phyloP scores from a whole-genome alignment of 92 coral and sea anemone genomes.

The Scolanthus callimorphus region DNA sequence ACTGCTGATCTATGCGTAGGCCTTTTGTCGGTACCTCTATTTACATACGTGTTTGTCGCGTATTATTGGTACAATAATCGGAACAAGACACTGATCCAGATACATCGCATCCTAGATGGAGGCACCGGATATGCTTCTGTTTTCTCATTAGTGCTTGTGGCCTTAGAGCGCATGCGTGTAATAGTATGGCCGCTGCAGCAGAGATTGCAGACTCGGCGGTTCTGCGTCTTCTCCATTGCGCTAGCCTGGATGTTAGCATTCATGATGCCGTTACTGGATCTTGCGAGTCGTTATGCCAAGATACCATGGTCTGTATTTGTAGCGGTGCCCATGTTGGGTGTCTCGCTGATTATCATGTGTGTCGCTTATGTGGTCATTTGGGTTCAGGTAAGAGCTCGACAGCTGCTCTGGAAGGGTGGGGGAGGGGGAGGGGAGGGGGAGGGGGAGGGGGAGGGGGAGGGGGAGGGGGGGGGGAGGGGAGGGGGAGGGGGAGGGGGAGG shows the following conservation, averaged over 20 bases:
- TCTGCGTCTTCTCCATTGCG: slow-evolving; percentile 13
- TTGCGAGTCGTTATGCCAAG: not conserved
- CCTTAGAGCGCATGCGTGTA: slow-evolving; percentile 50
- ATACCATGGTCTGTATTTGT: slow-evolving; percentile 15
- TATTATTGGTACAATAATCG: not conserved
- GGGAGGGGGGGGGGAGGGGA: not conserved
- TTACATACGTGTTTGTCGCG: slow-evolving; percentile 7
- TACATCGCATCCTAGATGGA: slow-evolving; percentile 24
- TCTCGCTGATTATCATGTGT: slow-evolving; percentile 27
- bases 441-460: not conserved
- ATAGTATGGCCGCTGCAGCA: slow-evolving; percentile 37
- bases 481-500: no score
- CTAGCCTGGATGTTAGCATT: slow-evolving; percentile 23
- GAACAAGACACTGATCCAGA: not conserved
- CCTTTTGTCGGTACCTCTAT: slow-evolving; percentile 3
- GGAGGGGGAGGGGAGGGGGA: slow-evolving; percentile 1
- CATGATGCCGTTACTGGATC: slow-evolving; percentile 8
- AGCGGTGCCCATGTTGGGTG: slow-evolving; percentile 19
- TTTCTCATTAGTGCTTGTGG: slow-evolving; percentile 35
- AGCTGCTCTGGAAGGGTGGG: not conserved
- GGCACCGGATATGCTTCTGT: slow-evolving; percentile 33
- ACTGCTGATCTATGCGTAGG: slow-evolving; percentile 48
- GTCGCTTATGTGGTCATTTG: slow-evolving; percentile 22
- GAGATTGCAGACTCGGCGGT: slow-evolving; percentile 1
- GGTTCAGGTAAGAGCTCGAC: slow-evolving; percentile 9